phyloP scores from a whole-genome alignment of 1,140 invertebrate species.

The Drosophila lacertosa region DNA sequence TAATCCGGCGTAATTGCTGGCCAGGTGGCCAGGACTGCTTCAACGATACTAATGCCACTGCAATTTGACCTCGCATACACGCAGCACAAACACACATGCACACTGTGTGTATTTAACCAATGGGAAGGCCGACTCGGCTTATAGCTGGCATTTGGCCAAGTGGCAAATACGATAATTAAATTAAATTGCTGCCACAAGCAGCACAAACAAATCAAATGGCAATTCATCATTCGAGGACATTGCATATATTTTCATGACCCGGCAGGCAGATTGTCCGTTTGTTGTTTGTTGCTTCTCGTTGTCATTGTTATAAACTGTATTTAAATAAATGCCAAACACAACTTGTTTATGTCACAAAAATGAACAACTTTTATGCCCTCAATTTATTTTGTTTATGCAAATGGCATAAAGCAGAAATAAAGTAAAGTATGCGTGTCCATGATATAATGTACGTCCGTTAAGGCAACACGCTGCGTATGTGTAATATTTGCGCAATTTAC shows the following conservation, averaged over 20 bases:
- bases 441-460: background rate
- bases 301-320: constrained; percentile 33
- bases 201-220: constrained; percentile 82
- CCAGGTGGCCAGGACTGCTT: constrained; percentile 49
- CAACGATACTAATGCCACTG: constrained; percentile 22
- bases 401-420: constrained; percentile 9
- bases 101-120: constrained; percentile 41
- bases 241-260: constrained; percentile 32
- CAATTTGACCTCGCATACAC: constrained; percentile 39
- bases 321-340: constrained; percentile 36
- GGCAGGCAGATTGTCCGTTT: constrained; percentile 3
- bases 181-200: constrained; percentile 83
- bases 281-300: constrained; percentile 23
- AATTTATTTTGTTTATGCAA: constrained; percentile 65
- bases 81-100: constrained; percentile 11
- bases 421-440: background rate
- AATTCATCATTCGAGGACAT: constrained; percentile 75
- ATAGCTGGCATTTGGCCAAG: constrained; percentile 78
- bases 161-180: constrained; percentile 83
- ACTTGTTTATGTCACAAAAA: constrained; percentile 41
- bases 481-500: constrained; percentile 24
- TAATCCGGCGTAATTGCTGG: constrained; percentile 69
- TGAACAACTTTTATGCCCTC: constrained; percentile 38
- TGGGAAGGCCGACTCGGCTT: constrained; percentile 37
- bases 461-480: constrained; percentile 28